These are phyloP conservation scores for Pseudomyrmex flavicornis DNA, from an alignment of 1,140 invertebrate species.

Conservation along the genomic window DNA sequence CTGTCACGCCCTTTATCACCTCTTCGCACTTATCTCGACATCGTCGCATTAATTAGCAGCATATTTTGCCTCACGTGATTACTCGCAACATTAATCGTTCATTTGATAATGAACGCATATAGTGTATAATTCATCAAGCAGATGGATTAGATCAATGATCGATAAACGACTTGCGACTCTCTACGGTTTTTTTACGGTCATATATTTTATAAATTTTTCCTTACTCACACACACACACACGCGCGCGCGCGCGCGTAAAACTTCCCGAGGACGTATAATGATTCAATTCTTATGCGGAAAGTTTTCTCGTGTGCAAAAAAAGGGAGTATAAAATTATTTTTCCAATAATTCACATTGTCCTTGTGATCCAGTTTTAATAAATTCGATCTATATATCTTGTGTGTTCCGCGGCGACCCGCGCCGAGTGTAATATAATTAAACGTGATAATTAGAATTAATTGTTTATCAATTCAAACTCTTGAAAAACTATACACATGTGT, in stretches of 20 bases:
- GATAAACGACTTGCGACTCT: neutral
- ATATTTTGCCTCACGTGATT: slow-evolving; percentile 2
- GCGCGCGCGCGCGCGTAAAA: neutral
- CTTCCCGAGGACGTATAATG: neutral
- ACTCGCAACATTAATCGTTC: neutral
- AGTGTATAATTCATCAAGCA: slow-evolving; percentile 15
- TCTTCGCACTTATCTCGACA: neutral
- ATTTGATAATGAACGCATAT: neutral
- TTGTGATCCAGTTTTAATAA: too few species aligned
- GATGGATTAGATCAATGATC: slow-evolving; percentile 2
- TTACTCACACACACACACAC: neutral
- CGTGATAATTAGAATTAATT: neutral
- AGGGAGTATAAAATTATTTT: too few species aligned
- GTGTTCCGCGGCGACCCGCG: too few species aligned
- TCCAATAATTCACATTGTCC: too few species aligned
- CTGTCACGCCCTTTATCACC: neutral
- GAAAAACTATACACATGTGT: too few species aligned
- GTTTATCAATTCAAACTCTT: too few species aligned
- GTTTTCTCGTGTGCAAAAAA: too few species aligned
- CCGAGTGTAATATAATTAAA: neutral
- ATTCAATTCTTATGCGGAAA: neutral
- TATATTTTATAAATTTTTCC: neutral
- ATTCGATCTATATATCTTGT: too few species aligned
- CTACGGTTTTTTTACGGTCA: neutral
- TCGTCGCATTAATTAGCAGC: slow-evolving; percentile 9